Evolutionary conservation across 2,888 invertebrate genomes (phyloP), one percentile per base, ranked within the genome.

Genomic region (Phengaris alcon): DNA sequence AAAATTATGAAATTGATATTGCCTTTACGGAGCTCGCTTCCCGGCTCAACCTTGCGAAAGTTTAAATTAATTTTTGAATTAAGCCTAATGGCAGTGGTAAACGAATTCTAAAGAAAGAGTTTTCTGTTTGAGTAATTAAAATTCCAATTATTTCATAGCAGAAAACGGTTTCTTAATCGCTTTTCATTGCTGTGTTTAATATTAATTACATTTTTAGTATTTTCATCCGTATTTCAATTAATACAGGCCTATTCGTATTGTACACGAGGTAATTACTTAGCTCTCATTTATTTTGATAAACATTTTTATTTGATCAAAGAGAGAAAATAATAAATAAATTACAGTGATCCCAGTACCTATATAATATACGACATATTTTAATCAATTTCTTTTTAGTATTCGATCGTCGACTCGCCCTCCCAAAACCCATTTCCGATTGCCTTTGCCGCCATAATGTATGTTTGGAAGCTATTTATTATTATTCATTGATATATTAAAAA

Each of bases 1-100:
- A 94, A 93, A 94, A 93, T 93, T 92, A 93, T 93, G 91, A 93
- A 93, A 93, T 93, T 93, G 93, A 93, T 93, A 93, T 93, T 91
- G 91, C 92, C 89, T 92, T 93, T 89, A 88, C 89, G 85, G 85
- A 85, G 87, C 85, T 86, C 88, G 90, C 87, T 88, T 87, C 88
- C 87, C 88, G 84, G 84, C 85, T 86, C 86, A 90, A 89, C 90
- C 91, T 93, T 90, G 90, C 89, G 88, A 90, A 92, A 93, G 91
- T 93, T 93, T 90, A 93, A 93, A 93, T 93, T 92, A 93, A 92
- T 93, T 93, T 93, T 93, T 91, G 91, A 91, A 91, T 91, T 91
- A 90, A 90, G 90, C 89, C 90, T 92, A 92, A 93, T 92, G 85
- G 90, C 89, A 90, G 86, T 87, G 90, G 90, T 90, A 90, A 90